A percentile compares a stretch with the other conserved stretches of the same genome.
Evolutionary conservation across 2,113 vertebrate species (phyloP).

Genomic region (Hippocampus barbouri): DNA sequence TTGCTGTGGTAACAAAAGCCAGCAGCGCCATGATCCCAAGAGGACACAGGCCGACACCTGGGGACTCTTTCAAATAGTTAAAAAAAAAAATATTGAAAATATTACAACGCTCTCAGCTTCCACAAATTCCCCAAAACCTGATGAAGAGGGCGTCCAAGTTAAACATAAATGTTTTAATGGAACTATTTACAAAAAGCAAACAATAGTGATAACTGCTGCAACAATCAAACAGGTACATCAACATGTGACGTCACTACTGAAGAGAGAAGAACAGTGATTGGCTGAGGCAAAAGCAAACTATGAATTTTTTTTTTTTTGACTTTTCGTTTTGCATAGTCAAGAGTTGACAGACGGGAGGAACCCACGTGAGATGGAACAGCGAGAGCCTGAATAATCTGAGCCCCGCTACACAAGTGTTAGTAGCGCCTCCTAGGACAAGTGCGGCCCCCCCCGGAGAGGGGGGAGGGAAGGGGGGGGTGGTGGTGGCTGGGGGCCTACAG

Average conservation of each 20-base stretch:
- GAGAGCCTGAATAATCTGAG: background rate
- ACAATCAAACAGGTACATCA: slow-evolving; percentile 74
- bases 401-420: background rate
- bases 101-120: too few species aligned
- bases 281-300: slow-evolving; percentile 66
- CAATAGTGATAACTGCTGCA: slow-evolving; percentile 65
- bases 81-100: too few species aligned
- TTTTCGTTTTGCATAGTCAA: slow-evolving; percentile 74
- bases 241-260: slow-evolving; percentile 70
- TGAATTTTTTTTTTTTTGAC: slow-evolving; percentile 41
- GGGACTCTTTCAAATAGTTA: too few species aligned
- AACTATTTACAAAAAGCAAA: slow-evolving; percentile 78
- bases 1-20: too few species aligned
- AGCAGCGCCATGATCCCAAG: too few species aligned
- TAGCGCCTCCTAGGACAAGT: slow-evolving; percentile 7
- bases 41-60: too few species aligned
- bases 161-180: slow-evolving; percentile 81
- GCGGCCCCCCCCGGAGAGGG: background rate
- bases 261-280: slow-evolving; percentile 61
- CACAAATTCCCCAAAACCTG: too few species aligned
- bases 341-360: slow-evolving; percentile 41
- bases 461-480: too few species aligned
- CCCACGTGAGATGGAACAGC: background rate
- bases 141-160: slow-evolving; percentile 48
- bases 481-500: background rate